Conservation (phyloP, 2,888 invertebrate species). For the Cataglyphis rosenhaueri region DNA sequence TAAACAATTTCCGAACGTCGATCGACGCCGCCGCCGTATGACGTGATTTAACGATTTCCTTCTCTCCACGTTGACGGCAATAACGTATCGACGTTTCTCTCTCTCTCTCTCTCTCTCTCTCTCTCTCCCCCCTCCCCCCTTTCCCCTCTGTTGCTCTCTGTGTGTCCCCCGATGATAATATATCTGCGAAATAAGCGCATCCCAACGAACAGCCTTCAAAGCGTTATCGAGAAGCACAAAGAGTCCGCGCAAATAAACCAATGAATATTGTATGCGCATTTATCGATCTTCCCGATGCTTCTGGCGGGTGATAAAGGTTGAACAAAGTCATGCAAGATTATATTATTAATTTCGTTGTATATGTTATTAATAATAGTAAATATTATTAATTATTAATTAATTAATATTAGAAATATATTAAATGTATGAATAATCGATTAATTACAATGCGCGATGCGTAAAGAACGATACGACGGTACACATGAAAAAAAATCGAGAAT, state of each 20-base stretch:
- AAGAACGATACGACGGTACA: background rate
- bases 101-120: background rate
- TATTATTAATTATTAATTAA: slow-evolving; percentile 24
- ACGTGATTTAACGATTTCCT: slow-evolving; percentile 59
- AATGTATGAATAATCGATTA: background rate
- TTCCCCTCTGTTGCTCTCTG: background rate
- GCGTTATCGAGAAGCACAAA: slow-evolving; percentile 51
- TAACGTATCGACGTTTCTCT: slow-evolving; percentile 8
- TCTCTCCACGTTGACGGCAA: slow-evolving; percentile 50
- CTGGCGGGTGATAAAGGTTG: slow-evolving; percentile 22
- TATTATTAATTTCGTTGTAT: slow-evolving; percentile 12
- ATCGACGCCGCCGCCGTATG: slow-evolving; percentile 59
- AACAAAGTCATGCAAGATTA: slow-evolving; percentile 29
- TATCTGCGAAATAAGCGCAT: slow-evolving; percentile 54
- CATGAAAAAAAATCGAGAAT: slow-evolving; percentile 10
- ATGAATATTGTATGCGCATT: slow-evolving; percentile 55
- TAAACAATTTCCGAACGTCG: slow-evolving; percentile 77
- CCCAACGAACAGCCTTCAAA: slow-evolving; percentile 53
- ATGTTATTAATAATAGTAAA: slow-evolving; percentile 11
- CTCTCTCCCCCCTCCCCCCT: background rate
- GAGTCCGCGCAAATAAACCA: slow-evolving; percentile 54
- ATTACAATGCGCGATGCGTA: slow-evolving; percentile 13
- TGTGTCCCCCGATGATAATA: slow-evolving; percentile 50
- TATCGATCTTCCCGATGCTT: slow-evolving; percentile 51
- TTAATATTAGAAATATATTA: slow-evolving; percentile 8